Conservation (phyloP, 2,888 invertebrate genomes). For the Nowickia ferox region DNA sequence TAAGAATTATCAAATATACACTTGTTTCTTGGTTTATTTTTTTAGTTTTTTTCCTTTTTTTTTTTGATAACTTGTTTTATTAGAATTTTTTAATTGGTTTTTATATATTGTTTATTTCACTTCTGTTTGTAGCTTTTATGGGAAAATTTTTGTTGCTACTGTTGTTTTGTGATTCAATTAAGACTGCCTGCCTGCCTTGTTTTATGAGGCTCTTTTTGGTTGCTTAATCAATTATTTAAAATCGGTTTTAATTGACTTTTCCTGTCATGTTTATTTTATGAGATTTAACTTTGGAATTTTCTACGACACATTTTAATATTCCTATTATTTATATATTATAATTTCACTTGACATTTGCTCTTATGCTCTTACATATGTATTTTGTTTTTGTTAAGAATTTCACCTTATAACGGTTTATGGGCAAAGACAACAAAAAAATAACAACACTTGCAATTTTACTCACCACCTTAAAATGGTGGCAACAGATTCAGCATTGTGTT, state of each 20-base stretch:
- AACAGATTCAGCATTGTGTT: constrained; percentile 59
- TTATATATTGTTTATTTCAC: constrained; percentile 10
- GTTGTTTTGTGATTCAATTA: constrained; percentile 15
- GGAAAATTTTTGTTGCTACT: constrained; percentile 35
- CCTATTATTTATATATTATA: constrained; percentile 9
- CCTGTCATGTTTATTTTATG: constrained; percentile 10
- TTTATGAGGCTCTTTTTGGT: constrained; percentile 17
- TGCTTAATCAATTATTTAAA: constrained; percentile 40
- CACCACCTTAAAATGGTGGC: constrained; percentile 46
- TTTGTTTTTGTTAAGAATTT: constrained; percentile 40
- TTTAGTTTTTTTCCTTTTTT: constrained; percentile 55
- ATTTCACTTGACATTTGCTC: constrained; percentile 59
- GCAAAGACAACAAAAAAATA: background rate
- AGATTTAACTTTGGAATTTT: constrained; percentile 9
- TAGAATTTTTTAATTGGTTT: constrained; percentile 58
- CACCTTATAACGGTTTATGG: constrained; percentile 54
- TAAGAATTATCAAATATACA: constrained; percentile 64
- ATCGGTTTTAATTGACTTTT: constrained; percentile 46
- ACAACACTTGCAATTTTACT: constrained; percentile 32
- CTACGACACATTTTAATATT: background rate
- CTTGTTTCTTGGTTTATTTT: constrained; percentile 56
- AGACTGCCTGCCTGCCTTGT: constrained; percentile 54
- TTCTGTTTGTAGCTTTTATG: constrained; percentile 23
- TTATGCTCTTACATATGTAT: background rate
- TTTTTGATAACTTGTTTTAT: constrained; percentile 55